These are phyloP conservation scores for Porites australiensis DNA, from an alignment of 64 coral and sea anemone genomes.

Conservation along the genomic window DNA sequence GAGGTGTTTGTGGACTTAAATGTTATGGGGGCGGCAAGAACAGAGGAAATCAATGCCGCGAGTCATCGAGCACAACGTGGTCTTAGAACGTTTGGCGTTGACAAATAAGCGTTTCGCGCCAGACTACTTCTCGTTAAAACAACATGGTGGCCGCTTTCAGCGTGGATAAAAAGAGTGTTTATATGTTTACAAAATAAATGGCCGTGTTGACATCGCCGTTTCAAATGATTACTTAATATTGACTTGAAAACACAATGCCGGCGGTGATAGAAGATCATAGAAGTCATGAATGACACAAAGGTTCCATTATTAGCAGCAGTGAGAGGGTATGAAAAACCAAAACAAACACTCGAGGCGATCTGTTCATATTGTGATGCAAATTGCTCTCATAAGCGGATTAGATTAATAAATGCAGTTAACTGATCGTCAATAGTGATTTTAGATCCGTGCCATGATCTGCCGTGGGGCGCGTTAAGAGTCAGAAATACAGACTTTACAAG, in stretches of 20 bases:
- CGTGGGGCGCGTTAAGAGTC: no score
- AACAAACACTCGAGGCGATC: conserved; percentile 45
- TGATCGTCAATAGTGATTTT: not conserved
- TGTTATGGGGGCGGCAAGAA: conserved; percentile 19
- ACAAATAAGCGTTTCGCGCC: conserved; percentile 6
- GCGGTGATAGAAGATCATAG: conserved; percentile 27
- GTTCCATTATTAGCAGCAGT: not conserved
- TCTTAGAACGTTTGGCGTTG: not conserved
- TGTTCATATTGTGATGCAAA: conserved; percentile 28
- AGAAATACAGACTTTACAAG: no score
- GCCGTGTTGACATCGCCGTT: conserved; percentile 35
- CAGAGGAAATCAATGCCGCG: conserved; percentile 2
- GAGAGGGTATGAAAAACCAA: not conserved
- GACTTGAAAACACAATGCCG: conserved; percentile 26
- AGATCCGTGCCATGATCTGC: no score
- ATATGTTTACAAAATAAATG: conserved; percentile 57
- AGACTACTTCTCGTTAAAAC: not conserved
- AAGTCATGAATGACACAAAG: conserved; percentile 17
- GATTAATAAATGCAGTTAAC: not conserved
- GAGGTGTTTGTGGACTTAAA: conserved; percentile 29
- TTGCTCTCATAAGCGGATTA: not conserved
- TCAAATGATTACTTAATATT: conserved; percentile 55
- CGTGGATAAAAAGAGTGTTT: conserved; percentile 2
- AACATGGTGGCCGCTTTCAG: not conserved
- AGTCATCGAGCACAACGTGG: conserved; percentile 13